Evolutionary conservation across 2,113 vertebrate species (phyloP).

Genomic region (Seriola rivoliana): DNA sequence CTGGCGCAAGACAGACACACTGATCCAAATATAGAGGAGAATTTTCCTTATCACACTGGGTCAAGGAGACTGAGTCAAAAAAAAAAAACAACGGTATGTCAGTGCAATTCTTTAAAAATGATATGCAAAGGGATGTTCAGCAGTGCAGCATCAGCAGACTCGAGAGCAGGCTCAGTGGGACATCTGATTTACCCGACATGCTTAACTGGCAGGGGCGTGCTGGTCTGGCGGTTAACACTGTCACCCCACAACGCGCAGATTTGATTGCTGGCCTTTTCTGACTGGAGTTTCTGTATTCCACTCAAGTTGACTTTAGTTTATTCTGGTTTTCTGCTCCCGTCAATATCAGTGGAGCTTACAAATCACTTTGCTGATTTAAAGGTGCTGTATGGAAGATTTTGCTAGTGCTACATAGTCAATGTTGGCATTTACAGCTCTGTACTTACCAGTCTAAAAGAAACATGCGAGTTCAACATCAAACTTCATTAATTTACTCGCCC

Average conservation of each 20-base stretch:
- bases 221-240: conserved; percentile 23
- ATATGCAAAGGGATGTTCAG: conserved; percentile 25
- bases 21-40: conserved; percentile 67
- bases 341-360: neutral
- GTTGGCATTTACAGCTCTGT: no score
- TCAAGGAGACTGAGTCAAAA: conserved; percentile 62
- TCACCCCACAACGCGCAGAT: conserved; percentile 10
- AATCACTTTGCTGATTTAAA: neutral
- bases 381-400: neutral
- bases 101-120: conserved; percentile 26
- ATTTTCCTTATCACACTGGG: conserved; percentile 57
- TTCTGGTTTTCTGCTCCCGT: conserved; percentile 13
- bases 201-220: conserved; percentile 20
- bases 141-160: conserved; percentile 20
- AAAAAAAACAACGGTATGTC: conserved; percentile 19
- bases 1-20: conserved; percentile 31
- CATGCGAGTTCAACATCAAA: no score
- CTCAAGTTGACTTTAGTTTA: conserved; percentile 10
- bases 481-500: no score
- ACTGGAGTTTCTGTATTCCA: conserved; percentile 11
- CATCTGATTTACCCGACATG: conserved; percentile 42
- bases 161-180: conserved; percentile 30
- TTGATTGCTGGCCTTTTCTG: conserved; percentile 33
- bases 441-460: no score
- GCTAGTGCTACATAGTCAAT: no score